phyloP scores from a whole-genome alignment of 2,888 invertebrate species.

The Lampropteryx suffumata region DNA sequence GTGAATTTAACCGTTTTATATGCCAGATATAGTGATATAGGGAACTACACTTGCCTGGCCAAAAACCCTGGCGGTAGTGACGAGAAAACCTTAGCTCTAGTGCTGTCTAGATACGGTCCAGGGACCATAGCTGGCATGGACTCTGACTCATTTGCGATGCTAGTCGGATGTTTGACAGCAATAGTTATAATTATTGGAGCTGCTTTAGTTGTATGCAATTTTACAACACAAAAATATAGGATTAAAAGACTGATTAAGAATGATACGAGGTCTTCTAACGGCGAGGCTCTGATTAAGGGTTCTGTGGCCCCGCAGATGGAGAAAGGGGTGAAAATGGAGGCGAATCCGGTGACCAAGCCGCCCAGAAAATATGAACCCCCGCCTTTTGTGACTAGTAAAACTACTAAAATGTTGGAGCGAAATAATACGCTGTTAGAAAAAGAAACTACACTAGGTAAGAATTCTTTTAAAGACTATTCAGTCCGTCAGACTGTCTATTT shows the following conservation, averaged over 20 bases:
- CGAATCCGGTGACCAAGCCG: conserved; percentile 92
- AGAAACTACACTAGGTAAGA: conserved; percentile 88
- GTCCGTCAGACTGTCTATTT: no score
- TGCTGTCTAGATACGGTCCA: conserved; percentile 72
- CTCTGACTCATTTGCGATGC: conserved; percentile 78
- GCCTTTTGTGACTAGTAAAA: conserved; percentile 84
- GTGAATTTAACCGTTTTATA: conserved; percentile 87
- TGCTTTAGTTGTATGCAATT: conserved; percentile 77
- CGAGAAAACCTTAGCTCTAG: conserved; percentile 88
- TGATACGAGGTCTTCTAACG: conserved; percentile 84
- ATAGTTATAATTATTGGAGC: conserved; percentile 76
- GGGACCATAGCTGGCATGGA: conserved; percentile 73
- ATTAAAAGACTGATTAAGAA: conserved; percentile 84
- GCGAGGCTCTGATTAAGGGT: conserved; percentile 87
- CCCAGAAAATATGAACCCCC: conserved; percentile 88
- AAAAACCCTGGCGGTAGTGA: conserved; percentile 91
- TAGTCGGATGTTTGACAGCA: conserved; percentile 74
- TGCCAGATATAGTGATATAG: conserved; percentile 85
- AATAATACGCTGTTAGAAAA: conserved; percentile 90
- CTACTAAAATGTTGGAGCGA: conserved; percentile 91
- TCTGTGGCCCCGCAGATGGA: conserved; percentile 90
- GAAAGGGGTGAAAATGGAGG: conserved; percentile 90
- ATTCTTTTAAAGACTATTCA: no score
- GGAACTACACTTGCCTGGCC: conserved; percentile 90
- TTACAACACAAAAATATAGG: conserved; percentile 76